Conservation (phyloP, 2,797 vertebrate species). For the Ibycter americanus region DNA sequence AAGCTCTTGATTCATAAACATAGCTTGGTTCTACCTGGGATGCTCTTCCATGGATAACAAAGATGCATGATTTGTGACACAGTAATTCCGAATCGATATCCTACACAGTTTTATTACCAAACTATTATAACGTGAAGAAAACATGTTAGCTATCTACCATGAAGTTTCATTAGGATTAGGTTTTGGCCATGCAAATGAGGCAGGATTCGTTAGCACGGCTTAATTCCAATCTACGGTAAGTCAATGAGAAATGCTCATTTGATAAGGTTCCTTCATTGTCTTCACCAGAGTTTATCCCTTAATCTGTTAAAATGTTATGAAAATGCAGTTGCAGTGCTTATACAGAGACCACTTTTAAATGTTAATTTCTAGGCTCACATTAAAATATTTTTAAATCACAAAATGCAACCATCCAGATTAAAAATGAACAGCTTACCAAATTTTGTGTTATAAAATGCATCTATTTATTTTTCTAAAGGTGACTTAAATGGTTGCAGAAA, state of each 20-base stretch:
- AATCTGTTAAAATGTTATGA: conserved; percentile 76
- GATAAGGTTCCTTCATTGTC: conserved; percentile 78
- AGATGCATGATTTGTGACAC: neutral
- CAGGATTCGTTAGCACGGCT: conserved; percentile 70
- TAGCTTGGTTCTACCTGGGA: neutral
- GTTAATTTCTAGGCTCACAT: conserved; percentile 65
- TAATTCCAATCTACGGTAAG: conserved; percentile 73
- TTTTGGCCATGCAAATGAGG: conserved; percentile 74
- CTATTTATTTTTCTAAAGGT: conserved; percentile 62
- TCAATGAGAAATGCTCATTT: conserved; percentile 79
- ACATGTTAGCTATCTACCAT: conserved; percentile 57
- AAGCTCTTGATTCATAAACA: conserved; percentile 23
- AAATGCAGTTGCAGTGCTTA: conserved; percentile 74
- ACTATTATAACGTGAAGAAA: conserved; percentile 37
- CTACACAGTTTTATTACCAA: neutral
- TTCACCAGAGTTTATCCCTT: conserved; percentile 73
- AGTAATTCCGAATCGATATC: neutral
- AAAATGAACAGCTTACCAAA: conserved; percentile 40
- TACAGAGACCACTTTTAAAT: conserved; percentile 72
- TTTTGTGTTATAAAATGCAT: conserved; percentile 41
- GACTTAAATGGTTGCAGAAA: conserved; percentile 54
- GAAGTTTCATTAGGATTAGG: conserved; percentile 72
- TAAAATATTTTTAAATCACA: conserved; percentile 53
- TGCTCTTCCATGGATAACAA: neutral
- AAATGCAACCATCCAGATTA: conserved; percentile 50